Evolutionary conservation across 2,797 vertebrate species (phyloP).

Genomic region (Martes flavigula): DNA sequence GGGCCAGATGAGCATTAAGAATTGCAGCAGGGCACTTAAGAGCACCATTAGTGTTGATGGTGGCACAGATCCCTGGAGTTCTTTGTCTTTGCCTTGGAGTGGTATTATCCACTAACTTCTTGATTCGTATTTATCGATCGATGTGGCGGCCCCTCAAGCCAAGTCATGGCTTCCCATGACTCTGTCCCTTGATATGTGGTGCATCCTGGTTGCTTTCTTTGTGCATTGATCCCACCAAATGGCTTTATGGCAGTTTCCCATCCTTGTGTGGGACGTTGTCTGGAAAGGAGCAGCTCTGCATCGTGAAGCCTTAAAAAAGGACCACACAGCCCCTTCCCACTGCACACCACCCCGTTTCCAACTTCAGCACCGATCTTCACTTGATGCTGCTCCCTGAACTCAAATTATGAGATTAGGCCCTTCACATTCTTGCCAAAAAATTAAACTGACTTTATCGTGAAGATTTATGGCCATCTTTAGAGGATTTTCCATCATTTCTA

Average conservation of each 20-base stretch:
- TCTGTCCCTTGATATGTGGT: neutral
- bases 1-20: neutral
- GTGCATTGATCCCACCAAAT: neutral
- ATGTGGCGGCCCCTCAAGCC: neutral
- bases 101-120: neutral
- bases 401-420: neutral
- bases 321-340: neutral
- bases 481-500: neutral
- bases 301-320: neutral
- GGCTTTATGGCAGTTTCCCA: neutral
- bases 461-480: neutral
- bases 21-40: neutral
- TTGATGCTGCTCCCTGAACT: neutral
- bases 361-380: neutral
- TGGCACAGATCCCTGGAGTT: neutral
- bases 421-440: neutral
- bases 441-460: neutral
- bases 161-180: neutral
- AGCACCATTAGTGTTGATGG: neutral
- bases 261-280: rapidly evolving
- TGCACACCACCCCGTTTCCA: neutral
- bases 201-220: neutral
- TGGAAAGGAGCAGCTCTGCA: neutral
- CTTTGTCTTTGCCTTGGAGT: neutral
- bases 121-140: neutral